phyloP scores from a whole-genome alignment of 2,888 invertebrate genomes.

The Sarcophaga carnaria region DNA sequence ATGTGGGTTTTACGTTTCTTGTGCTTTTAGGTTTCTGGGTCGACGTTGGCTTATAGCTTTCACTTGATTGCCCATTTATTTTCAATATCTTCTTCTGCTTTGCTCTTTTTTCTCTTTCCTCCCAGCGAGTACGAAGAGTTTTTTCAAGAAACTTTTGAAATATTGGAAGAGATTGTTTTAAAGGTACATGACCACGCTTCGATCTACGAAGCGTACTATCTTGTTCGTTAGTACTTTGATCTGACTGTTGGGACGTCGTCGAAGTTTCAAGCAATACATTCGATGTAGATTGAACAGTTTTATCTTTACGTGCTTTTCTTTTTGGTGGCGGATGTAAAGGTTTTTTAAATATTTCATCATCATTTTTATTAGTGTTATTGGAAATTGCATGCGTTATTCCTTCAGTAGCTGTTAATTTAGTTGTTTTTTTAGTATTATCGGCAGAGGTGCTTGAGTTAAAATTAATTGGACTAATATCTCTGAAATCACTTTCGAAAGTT shows the following conservation, averaged over 20 bases:
- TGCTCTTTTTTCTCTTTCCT: neutral
- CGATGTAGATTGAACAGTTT: neutral
- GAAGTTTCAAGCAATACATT: neutral
- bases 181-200: conserved; percentile 74
- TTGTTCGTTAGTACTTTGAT: neutral
- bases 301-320: neutral
- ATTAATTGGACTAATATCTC: conserved; percentile 1
- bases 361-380: conserved; percentile 8
- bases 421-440: neutral
- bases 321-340: conserved; percentile 63
- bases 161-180: conserved; percentile 53
- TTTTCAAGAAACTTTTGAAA: conserved; percentile 37
- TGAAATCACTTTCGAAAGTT: conserved; percentile 38
- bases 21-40: neutral
- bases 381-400: neutral
- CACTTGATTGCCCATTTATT: neutral
- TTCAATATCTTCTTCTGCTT: neutral
- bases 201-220: conserved; percentile 73
- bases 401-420: neutral
- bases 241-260: neutral
- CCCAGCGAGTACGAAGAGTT: neutral
- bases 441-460: neutral
- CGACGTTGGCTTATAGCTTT: neutral
- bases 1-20: neutral
- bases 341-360: conserved; percentile 70